Conservation (phyloP, 1,140 invertebrate species). For the Radopholus similis region DNA sequence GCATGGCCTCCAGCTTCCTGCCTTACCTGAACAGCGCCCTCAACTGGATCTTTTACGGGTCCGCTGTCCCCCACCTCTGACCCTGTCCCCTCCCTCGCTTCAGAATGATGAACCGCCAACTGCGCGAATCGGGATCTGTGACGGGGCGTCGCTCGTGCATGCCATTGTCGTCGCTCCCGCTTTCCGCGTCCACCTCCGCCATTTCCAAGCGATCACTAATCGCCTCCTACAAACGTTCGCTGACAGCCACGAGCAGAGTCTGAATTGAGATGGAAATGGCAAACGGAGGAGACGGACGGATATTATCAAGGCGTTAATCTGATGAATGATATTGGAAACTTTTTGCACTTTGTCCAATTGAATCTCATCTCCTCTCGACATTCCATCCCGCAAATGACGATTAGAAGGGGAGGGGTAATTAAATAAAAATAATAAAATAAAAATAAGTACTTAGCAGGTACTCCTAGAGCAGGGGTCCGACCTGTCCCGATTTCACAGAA, state of each 20-base stretch:
- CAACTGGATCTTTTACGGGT: conserved; percentile 48
- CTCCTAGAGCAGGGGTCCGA: no score
- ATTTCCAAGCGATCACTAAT: neutral
- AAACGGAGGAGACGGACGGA: no score
- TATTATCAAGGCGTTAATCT: neutral
- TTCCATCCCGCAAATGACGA: no score
- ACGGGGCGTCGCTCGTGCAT: conserved; percentile 1
- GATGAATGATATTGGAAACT: neutral
- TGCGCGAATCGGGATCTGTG: conserved; percentile 8
- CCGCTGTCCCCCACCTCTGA: neutral
- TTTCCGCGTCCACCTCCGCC: neutral
- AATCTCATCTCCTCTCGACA: no score
- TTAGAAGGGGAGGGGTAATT: no score
- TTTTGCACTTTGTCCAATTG: no score
- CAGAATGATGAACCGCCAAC: conserved; percentile 24
- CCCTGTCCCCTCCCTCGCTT: neutral
- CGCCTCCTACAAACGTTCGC: neutral
- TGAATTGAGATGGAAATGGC: no score
- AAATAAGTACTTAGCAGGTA: no score
- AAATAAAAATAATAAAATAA: no score
- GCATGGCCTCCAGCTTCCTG: conserved; percentile 40
- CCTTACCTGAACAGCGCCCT: conserved; percentile 39
- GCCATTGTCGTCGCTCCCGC: neutral
- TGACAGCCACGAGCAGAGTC: neutral
- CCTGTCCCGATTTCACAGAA: no score